Evolutionary conservation across 2,797 vertebrate species (phyloP).

Genomic region (Paratrypauchen microcephalus): DNA sequence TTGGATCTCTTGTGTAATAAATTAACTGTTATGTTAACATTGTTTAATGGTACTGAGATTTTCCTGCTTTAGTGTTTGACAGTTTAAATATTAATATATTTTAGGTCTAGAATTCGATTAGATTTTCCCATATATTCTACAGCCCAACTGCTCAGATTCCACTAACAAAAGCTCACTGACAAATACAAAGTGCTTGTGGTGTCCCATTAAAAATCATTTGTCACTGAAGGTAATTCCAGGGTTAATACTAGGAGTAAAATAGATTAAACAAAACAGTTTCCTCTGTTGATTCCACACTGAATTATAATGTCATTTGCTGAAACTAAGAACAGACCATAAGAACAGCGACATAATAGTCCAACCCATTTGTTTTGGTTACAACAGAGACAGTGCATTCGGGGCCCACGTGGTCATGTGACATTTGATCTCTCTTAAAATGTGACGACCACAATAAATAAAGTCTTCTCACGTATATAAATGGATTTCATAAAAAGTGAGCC

Average conservation of each 20-base stretch:
- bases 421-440: conserved; percentile 53
- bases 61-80: neutral
- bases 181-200: neutral
- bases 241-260: neutral
- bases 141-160: neutral
- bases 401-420: conserved; percentile 25
- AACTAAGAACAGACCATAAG: conserved; percentile 40
- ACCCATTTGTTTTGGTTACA: conserved; percentile 61
- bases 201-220: neutral
- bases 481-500: conserved; percentile 57
- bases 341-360: conserved; percentile 50
- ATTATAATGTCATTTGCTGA: conserved; percentile 7
- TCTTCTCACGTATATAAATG: conserved; percentile 67
- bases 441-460: conserved; percentile 71
- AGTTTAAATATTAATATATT: too few species aligned
- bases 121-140: too few species aligned
- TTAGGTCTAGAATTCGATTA: too few species aligned
- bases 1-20: too few species aligned
- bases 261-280: conserved; percentile 43
- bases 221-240: neutral
- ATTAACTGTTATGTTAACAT: too few species aligned
- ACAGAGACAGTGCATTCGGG: conserved; percentile 38
- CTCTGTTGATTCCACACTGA: conserved; percentile 43
- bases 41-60: neutral
- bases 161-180: neutral